Base-by-base conservation (phyloP, 2,797 vertebrate genomes). In the Lates japonicus region DNA sequence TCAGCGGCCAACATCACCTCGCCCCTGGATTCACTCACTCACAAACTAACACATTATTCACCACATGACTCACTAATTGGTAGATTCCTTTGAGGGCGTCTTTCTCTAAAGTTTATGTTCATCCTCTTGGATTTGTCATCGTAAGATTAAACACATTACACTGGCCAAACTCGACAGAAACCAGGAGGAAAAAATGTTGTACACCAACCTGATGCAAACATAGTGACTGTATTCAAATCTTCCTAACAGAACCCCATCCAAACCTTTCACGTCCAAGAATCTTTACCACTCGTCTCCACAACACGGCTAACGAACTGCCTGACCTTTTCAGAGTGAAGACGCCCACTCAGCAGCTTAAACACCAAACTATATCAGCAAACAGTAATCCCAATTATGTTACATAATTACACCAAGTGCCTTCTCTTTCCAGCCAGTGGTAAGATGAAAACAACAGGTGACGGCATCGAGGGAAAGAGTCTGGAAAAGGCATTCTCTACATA, bases 331-430 rank as follows among this genome's bases (percentile, higher is more conserved):
- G n/a, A 69, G 57, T 64, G 49, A 77, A 59, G 70, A 82, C 70
- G 51, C 82, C 80, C 75, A 82, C 74, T 85, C 87, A 89, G 78
- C 85, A 76, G 62, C 79, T 90, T 80, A 75, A 83, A 80, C 76
- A 70, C 73, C 67, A 71, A 80, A 84, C 70, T 67, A 61, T 67
- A 78, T 71, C 73, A 71, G 81, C 65, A 61, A 77, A 79, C 60
- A 42, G 67, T 52, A 70, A 81, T 69, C 57, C 68, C 68, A 89
- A 70, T 83, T 81, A 82, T 72, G 57, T 61, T 41, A 14, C 3
- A 81, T 81, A 74, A 85, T 86, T 70, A 76, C 37, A 66, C 25
- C 5, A 20, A 62, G 19, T 8, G 7, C 60, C n/a, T 69, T 41
- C 48, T 69, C 29, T 63, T 61, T 52, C 25, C 20, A 41, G 60